Evolutionary conservation across 2,888 invertebrate species (phyloP), one percentile per base, ranked within the genome.

Genomic region (Amphimallon solstitiale): DNA sequence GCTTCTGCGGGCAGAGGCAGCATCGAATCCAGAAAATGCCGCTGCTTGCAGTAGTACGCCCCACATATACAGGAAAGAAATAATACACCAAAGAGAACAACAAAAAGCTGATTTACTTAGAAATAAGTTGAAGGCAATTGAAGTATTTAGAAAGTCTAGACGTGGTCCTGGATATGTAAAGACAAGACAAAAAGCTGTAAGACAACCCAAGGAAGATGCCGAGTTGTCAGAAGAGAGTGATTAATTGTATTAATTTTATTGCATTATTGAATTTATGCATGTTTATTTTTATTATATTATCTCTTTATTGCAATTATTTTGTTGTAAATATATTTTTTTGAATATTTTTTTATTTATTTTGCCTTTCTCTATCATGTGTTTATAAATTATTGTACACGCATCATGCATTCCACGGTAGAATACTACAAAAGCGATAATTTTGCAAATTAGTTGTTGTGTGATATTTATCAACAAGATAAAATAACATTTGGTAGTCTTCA

Each of bases 111-210:
- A 87, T 75, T 82, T 90, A 69, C 80, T 90, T 46, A 86, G 88
- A 76, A 90, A 88, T 72, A 93, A 91, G 82, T 81, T 90, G 74
- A 89, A 89, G 79, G 93, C 94, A 0, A 92, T 92, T 48, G 91
- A 91, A 79, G 75, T 91, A 59, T 89, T 90, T 70, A 86, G 90
- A 70, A 91, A 89, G 80, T 86, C 88, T 0, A 88, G 86, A 73
- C 84, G 85, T 66, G 89, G 89, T 70, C 84, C 85, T n/a, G 87
- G 85, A 63, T 85, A 79, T 72, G 85, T 83, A 4, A 83, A 82
- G 14, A 84, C 82, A 73, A 82, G 84, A 70, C 82, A 81, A 43
- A 86, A 82, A 73, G 76, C 78, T 1, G 68, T 69, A 15, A 79
- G 81, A 35, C 72, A 83, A 71, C 85, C 86, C 0, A 88, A 88